These are phyloP conservation scores for Eupelmus urozonus DNA, from an alignment of 2,888 invertebrate genomes.

Conservation along the genomic window DNA sequence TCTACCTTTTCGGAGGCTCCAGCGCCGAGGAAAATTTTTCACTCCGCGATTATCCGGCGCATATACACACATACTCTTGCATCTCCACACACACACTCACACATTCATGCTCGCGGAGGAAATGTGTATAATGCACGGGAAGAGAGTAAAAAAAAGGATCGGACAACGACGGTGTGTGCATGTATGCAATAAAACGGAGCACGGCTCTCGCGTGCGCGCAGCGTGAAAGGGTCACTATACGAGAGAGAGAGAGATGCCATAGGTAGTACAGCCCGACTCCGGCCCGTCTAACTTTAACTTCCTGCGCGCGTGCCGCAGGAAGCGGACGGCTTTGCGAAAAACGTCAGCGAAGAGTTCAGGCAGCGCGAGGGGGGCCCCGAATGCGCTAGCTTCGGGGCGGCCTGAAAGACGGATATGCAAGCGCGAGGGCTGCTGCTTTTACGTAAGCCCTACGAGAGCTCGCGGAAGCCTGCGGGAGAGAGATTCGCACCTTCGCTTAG, in stretches of 20 bases:
- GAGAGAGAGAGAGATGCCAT: constrained; percentile 36
- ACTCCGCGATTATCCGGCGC: too few species aligned
- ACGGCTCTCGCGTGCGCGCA: too few species aligned
- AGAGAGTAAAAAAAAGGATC: neutral
- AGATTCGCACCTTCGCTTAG: neutral
- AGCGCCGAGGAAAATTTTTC: too few species aligned
- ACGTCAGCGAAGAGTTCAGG: neutral
- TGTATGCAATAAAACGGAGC: constrained; percentile 46
- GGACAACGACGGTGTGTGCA: too few species aligned
- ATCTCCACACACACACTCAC: too few species aligned
- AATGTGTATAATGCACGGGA: neutral
- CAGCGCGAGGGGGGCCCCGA: neutral
- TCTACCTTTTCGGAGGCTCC: too few species aligned
- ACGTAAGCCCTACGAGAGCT: neutral
- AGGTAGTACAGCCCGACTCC: too few species aligned
- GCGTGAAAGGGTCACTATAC: constrained; percentile 55
- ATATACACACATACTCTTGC: too few species aligned
- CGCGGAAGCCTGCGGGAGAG: neutral
- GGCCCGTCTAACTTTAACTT: constrained; percentile 26
- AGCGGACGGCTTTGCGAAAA: too few species aligned
- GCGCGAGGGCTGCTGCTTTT: too few species aligned
- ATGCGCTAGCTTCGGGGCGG: neutral
- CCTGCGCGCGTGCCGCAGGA: neutral
- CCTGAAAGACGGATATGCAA: neutral
- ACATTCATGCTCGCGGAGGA: too few species aligned